Evolutionary conservation across 2,113 vertebrate species (phyloP), one percentile per base, ranked within the genome.

Genomic region (Oncorhynchus mykiss): DNA sequence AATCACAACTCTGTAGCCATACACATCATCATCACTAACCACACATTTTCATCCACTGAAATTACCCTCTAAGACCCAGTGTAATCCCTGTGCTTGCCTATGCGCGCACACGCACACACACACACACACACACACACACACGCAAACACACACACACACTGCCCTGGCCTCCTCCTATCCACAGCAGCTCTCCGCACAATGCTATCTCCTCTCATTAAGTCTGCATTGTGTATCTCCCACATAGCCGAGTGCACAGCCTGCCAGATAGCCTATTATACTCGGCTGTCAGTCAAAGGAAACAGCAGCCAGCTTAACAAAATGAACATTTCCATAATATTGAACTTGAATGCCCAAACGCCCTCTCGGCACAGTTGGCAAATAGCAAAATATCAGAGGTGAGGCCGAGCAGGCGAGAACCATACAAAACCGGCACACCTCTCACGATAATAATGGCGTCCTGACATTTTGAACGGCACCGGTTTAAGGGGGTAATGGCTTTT

Each of bases 281-380:
- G 24, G 54, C 78, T 72, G 86, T 83, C 87, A 79, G 78, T 90
- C 87, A 86, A 83, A 76, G 67, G 1, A 27, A 31, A 18, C 65
- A 67, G 7, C 71, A 49, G 74, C 64, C 0, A 59, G 67, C 84
- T 88, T 88, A 88, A 78, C 86, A 87, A 80, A 88, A 86, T 77
- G 73, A 87, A 85, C 86, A 89, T 91, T 88, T 84, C 84, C 89
- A 89, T 89, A 82, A 90, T 76, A 89, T 75, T 83, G 82, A 80
- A 82, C 66, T 78, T 18, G 60, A 29, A 62, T 79, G 16, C 51
- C 51, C 51, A 78, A 80, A 80, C 84, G 83, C 80, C 77, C 69
- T 16, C 74, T 68, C 12, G 39, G 54, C 70, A 69, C 64, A 59
- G 72, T 39, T 60, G 72, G 60, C 29, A 31, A 24, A 24, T 27